Evolutionary conservation across 2,113 vertebrate species (phyloP).

Genomic region (Hoplias malabaricus): DNA sequence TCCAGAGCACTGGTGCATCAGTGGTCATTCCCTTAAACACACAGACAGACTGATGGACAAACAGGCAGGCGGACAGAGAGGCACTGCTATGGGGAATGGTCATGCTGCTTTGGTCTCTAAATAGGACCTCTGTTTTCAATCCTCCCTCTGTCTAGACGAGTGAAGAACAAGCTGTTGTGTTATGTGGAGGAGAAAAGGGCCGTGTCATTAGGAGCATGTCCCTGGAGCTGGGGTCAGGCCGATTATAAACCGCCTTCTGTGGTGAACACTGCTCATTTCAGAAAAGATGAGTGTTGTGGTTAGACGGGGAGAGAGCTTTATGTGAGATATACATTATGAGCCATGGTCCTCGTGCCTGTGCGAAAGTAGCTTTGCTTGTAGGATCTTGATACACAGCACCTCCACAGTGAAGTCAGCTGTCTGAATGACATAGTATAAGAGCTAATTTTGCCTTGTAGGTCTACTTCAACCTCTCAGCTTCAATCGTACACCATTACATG

Average conservation of each 20-base stretch:
- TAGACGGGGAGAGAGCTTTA: not conserved
- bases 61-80: slow-evolving; percentile 22
- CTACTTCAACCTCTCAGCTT: no score
- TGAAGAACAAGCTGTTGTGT: slow-evolving; percentile 68
- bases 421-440: not conserved
- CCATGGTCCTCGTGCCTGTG: not conserved
- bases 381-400: not conserved
- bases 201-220: slow-evolving; percentile 7
- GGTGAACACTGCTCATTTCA: not conserved
- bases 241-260: slow-evolving; percentile 4
- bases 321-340: not conserved
- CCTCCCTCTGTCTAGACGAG: slow-evolving; percentile 70
- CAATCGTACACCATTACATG: no score
- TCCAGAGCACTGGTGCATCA: not conserved
- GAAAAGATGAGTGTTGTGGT: not conserved
- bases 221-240: not conserved
- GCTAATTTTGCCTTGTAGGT: not conserved
- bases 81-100: slow-evolving; percentile 51
- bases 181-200: slow-evolving; percentile 53
- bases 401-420: not conserved
- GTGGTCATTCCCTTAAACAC: slow-evolving; percentile 2
- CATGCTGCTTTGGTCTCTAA: slow-evolving; percentile 48
- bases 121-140: slow-evolving; percentile 52
- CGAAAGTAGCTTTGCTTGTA: no score
- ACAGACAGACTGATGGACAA: slow-evolving; percentile 31